Percentiles rank a stretch among this genome's conserved stretches.
Evolutionary conservation across 2,888 invertebrate genomes (phyloP).

Genomic region (Lampropteryx suffumata): DNA sequence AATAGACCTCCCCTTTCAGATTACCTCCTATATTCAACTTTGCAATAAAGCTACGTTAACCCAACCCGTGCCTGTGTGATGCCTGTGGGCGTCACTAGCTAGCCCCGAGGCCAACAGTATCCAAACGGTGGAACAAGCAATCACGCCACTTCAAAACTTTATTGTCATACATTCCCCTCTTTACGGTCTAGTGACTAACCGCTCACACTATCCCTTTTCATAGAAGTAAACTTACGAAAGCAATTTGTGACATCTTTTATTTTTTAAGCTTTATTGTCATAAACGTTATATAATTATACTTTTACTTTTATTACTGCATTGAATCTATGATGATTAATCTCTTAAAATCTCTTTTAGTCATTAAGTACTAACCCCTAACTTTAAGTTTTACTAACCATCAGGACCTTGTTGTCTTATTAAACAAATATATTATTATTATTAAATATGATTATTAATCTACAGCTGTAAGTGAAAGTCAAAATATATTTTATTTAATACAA

Average conservation of each 20-base stretch:
- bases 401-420: no score
- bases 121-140: slow-evolving; percentile 37
- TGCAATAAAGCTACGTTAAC: slow-evolving; percentile 25
- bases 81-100: slow-evolving; percentile 21
- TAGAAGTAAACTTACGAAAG: slow-evolving; percentile 38
- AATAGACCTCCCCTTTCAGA: no score
- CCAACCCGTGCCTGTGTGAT: slow-evolving; percentile 17
- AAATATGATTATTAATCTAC: no score
- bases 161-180: slow-evolving; percentile 47
- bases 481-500: no score
- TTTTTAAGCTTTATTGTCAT: slow-evolving; percentile 15
- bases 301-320: no score
- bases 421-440: no score
- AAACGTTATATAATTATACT: not conserved
- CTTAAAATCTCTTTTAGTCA: no score
- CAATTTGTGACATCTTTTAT: slow-evolving; percentile 27
- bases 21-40: slow-evolving; percentile 6
- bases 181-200: slow-evolving; percentile 47
- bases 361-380: no score
- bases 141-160: slow-evolving; percentile 44
- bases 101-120: slow-evolving; percentile 13
- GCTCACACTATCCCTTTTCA: slow-evolving; percentile 46
- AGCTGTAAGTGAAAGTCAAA: no score
- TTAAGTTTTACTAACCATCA: no score
- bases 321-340: no score